Percentiles rank a stretch among this genome's conserved stretches.
Evolutionary conservation across 2,888 invertebrate genomes (phyloP).

Genomic region (Darwinula stevensoni): DNA sequence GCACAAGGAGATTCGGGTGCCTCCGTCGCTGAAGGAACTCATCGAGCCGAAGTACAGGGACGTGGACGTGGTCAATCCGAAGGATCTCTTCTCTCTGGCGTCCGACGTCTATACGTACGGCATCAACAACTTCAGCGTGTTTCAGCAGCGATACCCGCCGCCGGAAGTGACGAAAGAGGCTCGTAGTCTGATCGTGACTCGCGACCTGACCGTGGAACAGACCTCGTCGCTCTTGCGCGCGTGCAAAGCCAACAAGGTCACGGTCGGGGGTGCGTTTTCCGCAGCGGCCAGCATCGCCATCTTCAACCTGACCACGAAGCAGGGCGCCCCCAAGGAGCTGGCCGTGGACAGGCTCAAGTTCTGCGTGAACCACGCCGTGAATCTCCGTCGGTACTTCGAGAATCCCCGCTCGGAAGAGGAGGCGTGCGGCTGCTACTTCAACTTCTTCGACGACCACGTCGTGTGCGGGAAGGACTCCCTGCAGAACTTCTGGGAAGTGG

Average conservation of each 20-base stretch:
- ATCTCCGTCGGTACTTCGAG: constrained; percentile 10
- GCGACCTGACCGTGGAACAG: constrained; percentile 1
- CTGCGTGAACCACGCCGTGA: constrained; percentile 9
- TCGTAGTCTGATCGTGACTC: not conserved
- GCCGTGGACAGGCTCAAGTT: constrained; percentile 4
- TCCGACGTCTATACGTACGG: not conserved
- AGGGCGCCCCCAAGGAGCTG: constrained; percentile 4
- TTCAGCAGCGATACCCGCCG: not conserved
- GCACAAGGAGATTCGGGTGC: constrained; percentile 7
- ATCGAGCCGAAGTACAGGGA: not conserved
- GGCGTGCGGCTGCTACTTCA: constrained; percentile 9
- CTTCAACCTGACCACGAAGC: constrained; percentile 4
- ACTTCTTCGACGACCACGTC: constrained; percentile 8
- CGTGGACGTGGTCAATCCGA: not conserved
- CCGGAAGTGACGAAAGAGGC: not conserved
- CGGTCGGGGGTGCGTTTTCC: constrained; percentile 9
- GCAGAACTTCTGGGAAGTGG: constrained; percentile 9
- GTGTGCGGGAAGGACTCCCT: constrained; percentile 7
- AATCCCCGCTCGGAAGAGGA: constrained; percentile 7
- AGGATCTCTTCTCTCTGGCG: not conserved
- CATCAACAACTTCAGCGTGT: not conserved
- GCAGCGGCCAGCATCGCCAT: constrained; percentile 9
- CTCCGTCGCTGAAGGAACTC: constrained; percentile 3
- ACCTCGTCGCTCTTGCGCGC: constrained; percentile 7
- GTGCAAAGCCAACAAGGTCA: constrained; percentile 9